These are phyloP conservation scores for Pelecanus crispus DNA, from an alignment of 2,113 vertebrate genomes.

Conservation along the genomic window DNA sequence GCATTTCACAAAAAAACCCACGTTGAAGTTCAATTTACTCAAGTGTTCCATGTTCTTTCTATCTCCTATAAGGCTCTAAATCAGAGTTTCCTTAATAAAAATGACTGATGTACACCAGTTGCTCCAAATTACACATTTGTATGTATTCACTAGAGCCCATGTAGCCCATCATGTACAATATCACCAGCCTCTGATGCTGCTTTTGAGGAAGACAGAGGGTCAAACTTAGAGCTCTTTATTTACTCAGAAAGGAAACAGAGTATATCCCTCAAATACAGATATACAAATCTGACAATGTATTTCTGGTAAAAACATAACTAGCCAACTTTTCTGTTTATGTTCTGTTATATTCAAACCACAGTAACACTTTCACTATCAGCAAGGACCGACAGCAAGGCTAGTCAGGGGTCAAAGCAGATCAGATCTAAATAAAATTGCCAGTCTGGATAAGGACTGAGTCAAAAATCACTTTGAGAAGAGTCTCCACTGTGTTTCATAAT, in stretches of 20 bases:
- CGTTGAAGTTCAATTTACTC: conserved; percentile 33
- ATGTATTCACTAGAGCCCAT: background rate
- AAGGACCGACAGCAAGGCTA: background rate
- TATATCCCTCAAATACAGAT: background rate
- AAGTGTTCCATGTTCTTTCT: conserved; percentile 17
- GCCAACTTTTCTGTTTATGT: background rate
- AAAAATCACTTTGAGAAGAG: background rate
- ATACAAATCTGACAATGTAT: background rate
- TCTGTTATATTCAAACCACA: background rate
- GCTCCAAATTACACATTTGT: conserved; percentile 25
- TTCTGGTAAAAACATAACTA: background rate
- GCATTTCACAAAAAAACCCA: background rate
- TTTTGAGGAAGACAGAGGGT: background rate
- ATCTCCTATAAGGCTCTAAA: background rate
- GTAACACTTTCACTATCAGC: background rate
- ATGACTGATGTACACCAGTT: conserved; percentile 28
- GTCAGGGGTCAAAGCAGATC: background rate
- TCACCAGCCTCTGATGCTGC: background rate
- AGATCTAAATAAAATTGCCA: background rate
- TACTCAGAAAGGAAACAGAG: background rate
- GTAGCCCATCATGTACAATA: background rate
- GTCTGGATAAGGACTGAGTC: background rate
- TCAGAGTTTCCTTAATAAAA: conserved; percentile 34
- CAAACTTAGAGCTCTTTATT: background rate
- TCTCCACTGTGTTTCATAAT: background rate